Conservation (phyloP, 2,113 vertebrate genomes). For the Salvator merianae region DNA sequence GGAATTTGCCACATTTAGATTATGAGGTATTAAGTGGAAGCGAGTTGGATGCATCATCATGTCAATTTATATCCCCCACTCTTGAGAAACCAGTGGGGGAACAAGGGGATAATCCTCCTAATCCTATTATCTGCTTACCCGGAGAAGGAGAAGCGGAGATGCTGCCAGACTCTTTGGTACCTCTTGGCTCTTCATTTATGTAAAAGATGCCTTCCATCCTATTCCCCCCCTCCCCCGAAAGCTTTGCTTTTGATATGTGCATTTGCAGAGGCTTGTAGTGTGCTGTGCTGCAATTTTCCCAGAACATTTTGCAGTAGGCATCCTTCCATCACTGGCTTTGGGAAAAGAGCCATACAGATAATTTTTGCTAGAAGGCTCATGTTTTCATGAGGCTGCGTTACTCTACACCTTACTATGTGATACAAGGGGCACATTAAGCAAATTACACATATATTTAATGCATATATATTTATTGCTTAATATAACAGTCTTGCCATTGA, state of each 20-base stretch:
- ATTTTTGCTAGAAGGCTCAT: not conserved
- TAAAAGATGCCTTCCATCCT: not conserved
- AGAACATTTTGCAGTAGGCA: not conserved
- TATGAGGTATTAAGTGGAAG: not conserved
- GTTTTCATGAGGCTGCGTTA: not conserved
- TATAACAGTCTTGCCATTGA: too few species aligned
- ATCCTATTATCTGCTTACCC: conserved; percentile 35
- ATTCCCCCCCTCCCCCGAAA: not conserved
- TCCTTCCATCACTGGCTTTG: not conserved
- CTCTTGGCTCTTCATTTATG: not conserved
- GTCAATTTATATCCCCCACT: not conserved
- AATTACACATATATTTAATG: too few species aligned
- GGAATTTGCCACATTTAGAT: not conserved
- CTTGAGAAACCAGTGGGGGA: conserved; percentile 1
- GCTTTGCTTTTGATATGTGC: not conserved
- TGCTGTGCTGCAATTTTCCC: not conserved
- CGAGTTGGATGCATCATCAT: not conserved
- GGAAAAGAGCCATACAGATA: not conserved
- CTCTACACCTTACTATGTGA: too few species aligned
- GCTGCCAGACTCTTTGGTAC: not conserved
- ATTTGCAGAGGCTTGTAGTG: not conserved
- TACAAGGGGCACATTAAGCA: not conserved
- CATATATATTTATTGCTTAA: too few species aligned
- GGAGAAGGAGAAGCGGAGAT: not conserved
- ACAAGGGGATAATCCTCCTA: conserved; percentile 24